Percentiles rank a stretch among this genome's conserved stretches.
phyloP scores from a whole-genome alignment of 2,113 vertebrate genomes.

The Rhynchomys soricoides region DNA sequence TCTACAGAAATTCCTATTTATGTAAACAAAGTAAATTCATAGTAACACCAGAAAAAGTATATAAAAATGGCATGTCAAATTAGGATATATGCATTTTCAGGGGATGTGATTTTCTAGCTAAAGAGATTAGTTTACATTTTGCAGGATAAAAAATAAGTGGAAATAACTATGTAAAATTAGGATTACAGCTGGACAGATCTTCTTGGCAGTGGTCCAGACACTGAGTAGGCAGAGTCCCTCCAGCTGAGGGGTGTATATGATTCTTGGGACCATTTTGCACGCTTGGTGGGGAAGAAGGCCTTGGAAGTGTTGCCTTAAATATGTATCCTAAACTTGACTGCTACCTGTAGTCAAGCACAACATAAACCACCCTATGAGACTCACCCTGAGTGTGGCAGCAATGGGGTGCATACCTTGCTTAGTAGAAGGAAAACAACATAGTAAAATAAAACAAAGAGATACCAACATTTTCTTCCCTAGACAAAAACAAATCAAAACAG shows the following conservation, averaged over 20 bases:
- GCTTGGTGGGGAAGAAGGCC: not conserved
- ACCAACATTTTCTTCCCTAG: not conserved
- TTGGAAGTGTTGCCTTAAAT: not conserved
- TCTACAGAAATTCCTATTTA: constrained; percentile 83
- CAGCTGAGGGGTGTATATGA: constrained; percentile 62
- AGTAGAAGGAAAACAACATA: not conserved
- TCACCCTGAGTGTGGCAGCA: not conserved
- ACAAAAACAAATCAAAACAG: not conserved
- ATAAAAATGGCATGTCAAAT: constrained; percentile 86
- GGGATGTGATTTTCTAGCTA: constrained; percentile 81
- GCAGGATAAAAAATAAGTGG: constrained; percentile 84
- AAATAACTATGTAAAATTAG: constrained; percentile 83
- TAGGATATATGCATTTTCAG: constrained; percentile 85
- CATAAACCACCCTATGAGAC: not conserved
- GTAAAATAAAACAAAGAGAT: not conserved
- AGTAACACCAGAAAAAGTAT: constrained; percentile 83
- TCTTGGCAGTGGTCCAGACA: constrained; percentile 74
- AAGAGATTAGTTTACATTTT: constrained; percentile 84
- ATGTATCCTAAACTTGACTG: not conserved
- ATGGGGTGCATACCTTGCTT: not conserved
- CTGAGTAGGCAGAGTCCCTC: constrained; percentile 66
- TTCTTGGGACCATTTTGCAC: not conserved
- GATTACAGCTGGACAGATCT: constrained; percentile 83
- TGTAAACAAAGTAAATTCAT: constrained; percentile 87
- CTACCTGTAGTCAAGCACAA: not conserved